A percentile compares a stretch with the other conserved stretches of the same genome.
These are phyloP conservation scores for Artibeus lituratus DNA, from an alignment of 2,797 vertebrate species.

Conservation along the genomic window DNA sequence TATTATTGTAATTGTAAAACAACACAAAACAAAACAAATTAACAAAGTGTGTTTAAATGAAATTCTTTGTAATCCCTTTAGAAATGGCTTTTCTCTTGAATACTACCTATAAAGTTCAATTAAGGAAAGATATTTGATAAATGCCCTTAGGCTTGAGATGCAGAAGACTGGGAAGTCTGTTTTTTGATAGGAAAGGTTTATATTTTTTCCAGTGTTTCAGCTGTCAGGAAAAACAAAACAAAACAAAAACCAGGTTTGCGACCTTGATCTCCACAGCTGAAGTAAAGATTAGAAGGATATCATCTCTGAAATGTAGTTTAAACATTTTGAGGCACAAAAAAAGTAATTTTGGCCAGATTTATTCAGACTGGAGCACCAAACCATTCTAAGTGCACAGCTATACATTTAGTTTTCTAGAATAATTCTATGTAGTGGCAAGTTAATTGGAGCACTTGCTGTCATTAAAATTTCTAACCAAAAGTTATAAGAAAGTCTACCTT, in stretches of 20 bases:
- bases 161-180: not conserved
- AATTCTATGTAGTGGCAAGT: not conserved
- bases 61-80: not conserved
- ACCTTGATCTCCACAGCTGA: not conserved
- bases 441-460: not conserved
- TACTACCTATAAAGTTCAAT: not conserved
- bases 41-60: not conserved
- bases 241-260: not conserved
- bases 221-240: not conserved
- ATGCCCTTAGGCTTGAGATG: not conserved
- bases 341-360: not conserved
- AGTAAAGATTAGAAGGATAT: not conserved
- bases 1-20: not conserved
- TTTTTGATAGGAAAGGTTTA: not conserved
- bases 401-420: not conserved
- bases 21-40: not conserved
- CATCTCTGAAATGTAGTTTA: not conserved
- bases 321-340: not conserved
- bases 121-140: not conserved
- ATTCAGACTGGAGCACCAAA: not conserved
- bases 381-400: not conserved
- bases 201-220: not conserved
- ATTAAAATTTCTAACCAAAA: conserved; percentile 23
- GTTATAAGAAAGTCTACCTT: not conserved
- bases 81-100: not conserved